Percentiles rank a stretch among this genome's conserved stretches.
Conservation (phyloP, 2,113 vertebrate species). For the Artemisiospiza belli region DNA sequence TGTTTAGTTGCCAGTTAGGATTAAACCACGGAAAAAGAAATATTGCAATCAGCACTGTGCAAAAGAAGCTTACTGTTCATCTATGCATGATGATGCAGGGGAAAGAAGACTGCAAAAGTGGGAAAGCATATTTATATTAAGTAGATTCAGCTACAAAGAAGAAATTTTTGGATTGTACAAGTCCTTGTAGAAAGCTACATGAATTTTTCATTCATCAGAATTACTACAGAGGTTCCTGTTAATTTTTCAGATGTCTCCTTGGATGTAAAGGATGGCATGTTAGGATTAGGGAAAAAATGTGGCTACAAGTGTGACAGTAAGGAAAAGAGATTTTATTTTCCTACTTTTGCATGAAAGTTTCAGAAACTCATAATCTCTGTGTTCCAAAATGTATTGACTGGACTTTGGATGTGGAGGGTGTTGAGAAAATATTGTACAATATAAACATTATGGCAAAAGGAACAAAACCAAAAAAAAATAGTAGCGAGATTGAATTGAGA, state of each 20-base stretch:
- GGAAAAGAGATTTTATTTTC: neutral
- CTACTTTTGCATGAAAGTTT: neutral
- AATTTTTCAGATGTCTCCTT: neutral
- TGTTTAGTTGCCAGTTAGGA: neutral
- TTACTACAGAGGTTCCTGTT: neutral
- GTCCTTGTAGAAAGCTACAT: neutral
- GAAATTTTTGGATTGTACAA: neutral
- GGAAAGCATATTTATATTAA: neutral
- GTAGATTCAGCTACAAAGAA: neutral
- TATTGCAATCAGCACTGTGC: neutral
- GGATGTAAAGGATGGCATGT: neutral
- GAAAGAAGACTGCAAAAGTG: neutral
- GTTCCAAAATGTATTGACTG: neutral
- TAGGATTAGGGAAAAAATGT: neutral
- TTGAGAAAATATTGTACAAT: neutral
- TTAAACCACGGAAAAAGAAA: accelerated
- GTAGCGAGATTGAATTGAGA: neutral
- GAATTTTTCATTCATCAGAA: neutral
- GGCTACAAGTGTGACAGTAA: neutral
- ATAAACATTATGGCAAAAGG: neutral
- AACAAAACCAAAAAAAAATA: neutral
- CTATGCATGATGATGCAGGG: neutral
- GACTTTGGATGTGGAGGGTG: neutral
- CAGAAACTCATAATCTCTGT: neutral
- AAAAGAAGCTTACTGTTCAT: neutral